Base-by-base conservation (phyloP, 2,113 vertebrate species). In the Notothenia rossii region DNA sequence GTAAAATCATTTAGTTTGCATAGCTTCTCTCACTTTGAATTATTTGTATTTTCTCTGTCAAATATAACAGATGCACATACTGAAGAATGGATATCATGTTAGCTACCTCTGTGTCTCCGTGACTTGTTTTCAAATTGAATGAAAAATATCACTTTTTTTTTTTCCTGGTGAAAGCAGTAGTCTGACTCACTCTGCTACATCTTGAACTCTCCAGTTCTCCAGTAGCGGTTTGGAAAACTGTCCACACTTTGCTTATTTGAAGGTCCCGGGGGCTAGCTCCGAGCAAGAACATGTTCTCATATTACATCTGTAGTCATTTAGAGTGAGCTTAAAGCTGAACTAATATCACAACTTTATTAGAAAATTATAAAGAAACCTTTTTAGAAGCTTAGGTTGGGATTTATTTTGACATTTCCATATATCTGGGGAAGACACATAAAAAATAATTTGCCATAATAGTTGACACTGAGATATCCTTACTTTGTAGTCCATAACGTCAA, bases 181-280 rank as follows among this genome's bases (percentile, higher is more conserved):
- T 55, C 20, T 36, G 55, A 46, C 59, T 18, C 15, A 61, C 59
- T 36, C 46, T 22, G 11, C 12, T 40, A 65, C 36, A 59, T 75
- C 65, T 50, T 0, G 18, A 66, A 86, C 77, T 86, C 65, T 78
- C 22, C 22, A 22, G 70, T 69, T 61, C 62, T 48, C 74, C 55
- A 70, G 72, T 61, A 75, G 71, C 10, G 5, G 61, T 12, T 54
- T 4, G 43, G 17, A 55, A 75, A 65, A 68, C 18, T 61, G 43
- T 45, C 53, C 17, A 0, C 64, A 77, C 50, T 49, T 36, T 6
- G 18, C 58, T 71, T 11, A 48, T 61, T 53, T 53, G 17, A 60
- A 13, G 15, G 15, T 72, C 10, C n/a, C n/a, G 46, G 36, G 75
- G 65, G 69, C 2, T 0, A 71, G 64, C 43, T 36, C 14, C 4